These are phyloP conservation scores for Tillus elongatus DNA, from an alignment of 2,888 invertebrate genomes.

Conservation along the genomic window DNA sequence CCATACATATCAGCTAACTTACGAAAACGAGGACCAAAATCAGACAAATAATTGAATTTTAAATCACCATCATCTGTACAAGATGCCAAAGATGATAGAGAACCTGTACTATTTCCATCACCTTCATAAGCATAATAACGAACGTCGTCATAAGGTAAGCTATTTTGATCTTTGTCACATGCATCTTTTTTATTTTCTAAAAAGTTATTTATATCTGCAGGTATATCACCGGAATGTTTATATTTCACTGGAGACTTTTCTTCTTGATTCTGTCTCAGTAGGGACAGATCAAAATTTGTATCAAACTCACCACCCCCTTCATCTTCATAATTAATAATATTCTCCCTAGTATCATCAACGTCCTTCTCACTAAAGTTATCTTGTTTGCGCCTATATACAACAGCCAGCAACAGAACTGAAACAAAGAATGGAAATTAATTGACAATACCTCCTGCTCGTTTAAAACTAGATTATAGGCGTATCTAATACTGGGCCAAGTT, in stretches of 20 bases:
- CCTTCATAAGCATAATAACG: slow-evolving; percentile 98
- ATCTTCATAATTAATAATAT: slow-evolving; percentile 94
- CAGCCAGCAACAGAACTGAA: slow-evolving; percentile 73
- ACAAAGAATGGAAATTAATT: too few species aligned
- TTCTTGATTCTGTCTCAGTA: slow-evolving; percentile 45
- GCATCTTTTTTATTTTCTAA: slow-evolving; percentile 81
- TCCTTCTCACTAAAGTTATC: slow-evolving; percentile 84
- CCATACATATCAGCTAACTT: slow-evolving; percentile 92
- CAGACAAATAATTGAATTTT: slow-evolving; percentile 88
- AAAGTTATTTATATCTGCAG: slow-evolving; percentile 82
- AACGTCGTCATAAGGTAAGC: slow-evolving; percentile 90
- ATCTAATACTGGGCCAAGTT: too few species aligned
- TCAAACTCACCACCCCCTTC: slow-evolving; percentile 98
- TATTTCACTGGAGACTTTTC: slow-evolving; percentile 36
- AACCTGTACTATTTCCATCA: slow-evolving; percentile 84
- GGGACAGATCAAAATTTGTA: slow-evolving; percentile 82
- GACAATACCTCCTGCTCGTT: too few species aligned
- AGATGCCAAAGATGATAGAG: slow-evolving; percentile 84
- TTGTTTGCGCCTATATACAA: slow-evolving; percentile 79
- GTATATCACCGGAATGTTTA: slow-evolving; percentile 48
- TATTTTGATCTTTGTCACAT: slow-evolving; percentile 85
- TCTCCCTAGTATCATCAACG: slow-evolving; percentile 92
- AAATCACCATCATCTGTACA: slow-evolving; percentile 57
- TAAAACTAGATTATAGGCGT: too few species aligned
- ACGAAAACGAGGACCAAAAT: slow-evolving; percentile 92